Conservation (phyloP, 30 jellyfish, hydroid and myxozoan species). For the Mastigias papua region DNA sequence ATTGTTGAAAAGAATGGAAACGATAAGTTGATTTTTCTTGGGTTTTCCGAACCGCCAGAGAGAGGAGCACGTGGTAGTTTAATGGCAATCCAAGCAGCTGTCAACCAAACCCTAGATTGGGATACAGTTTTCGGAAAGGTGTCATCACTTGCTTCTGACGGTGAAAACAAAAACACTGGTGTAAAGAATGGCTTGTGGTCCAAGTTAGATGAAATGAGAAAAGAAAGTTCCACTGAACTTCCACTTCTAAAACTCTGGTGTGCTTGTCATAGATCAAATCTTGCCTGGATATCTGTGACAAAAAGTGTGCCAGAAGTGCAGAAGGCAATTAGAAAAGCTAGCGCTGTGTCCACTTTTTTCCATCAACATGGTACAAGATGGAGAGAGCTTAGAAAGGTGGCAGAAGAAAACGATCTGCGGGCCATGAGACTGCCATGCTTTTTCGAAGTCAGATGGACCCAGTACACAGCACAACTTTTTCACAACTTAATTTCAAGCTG, state of each 20-base stretch:
- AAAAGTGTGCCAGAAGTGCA: constrained; percentile 26
- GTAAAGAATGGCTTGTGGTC: constrained; percentile 39
- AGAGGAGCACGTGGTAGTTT: neutral
- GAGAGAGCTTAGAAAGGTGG: constrained; percentile 51
- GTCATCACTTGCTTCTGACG: constrained; percentile 35
- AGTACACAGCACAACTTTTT: constrained; percentile 45
- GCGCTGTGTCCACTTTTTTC: constrained; percentile 41
- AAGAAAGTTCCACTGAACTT: constrained; percentile 19
- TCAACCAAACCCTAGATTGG: constrained; percentile 24
- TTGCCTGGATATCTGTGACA: constrained; percentile 13
- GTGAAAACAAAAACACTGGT: constrained; percentile 24
- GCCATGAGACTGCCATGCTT: constrained; percentile 51
- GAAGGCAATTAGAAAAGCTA: constrained; percentile 39
- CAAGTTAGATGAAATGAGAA: constrained; percentile 29
- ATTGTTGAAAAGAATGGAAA: constrained; percentile 29
- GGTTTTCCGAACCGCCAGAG: neutral
- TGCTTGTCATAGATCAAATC: constrained; percentile 10
- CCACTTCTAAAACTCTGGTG: constrained; percentile 21
- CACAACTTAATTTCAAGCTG: constrained; percentile 37
- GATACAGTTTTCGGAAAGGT: constrained; percentile 16
- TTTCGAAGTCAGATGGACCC: no score
- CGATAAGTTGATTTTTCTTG: constrained; percentile 1
- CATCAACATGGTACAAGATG: constrained; percentile 54
- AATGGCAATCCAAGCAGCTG: constrained; percentile 5
- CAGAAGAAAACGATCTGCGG: constrained; percentile 15